Evolutionary conservation across 2,113 vertebrate genomes (phyloP), one percentile per base, ranked within the genome.

Genomic region (Procavia capensis): DNA sequence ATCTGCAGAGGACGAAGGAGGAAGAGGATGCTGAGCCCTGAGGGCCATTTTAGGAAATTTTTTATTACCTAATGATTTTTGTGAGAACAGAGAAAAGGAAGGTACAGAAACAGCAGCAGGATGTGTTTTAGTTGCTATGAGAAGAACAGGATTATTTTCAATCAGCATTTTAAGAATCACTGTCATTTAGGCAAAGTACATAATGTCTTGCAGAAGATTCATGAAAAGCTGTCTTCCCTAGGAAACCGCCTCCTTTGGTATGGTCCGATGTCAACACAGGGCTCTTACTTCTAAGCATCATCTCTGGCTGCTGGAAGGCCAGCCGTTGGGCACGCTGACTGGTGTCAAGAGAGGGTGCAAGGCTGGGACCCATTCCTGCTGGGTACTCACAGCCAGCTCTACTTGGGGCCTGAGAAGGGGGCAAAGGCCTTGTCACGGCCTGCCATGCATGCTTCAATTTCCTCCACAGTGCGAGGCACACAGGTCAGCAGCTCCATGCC

Each of bases 381-480:
- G 72, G 57, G 9, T 75, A 10, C 61, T 6, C 82, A 54, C 24
- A n/a, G 16, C 41, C 41, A 43, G 94, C 43, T 97, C 93, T 97
- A 96, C 97, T 97, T 93, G 4, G 96, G 96, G 80, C 57, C 72
- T 78, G 97, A 95, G 78, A 95, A 88, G n/a, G 95, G 43, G 1
- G 29, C 83, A 9, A 98, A 98, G 3, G 98, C 29, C 93, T 99
- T 99, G 97, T 96, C 93, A 2, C 64, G 70, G 36, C 98, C 98
- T 0, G 99, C 99, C 99, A 99, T 99, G 98, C 99, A 99, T 0
- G 98, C 99, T 97, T 99, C 99, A 0, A 99, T 99, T 79, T 99
- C 99, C 47, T 99, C 99, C 93, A 99, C 99, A 0, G 99, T 99
- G n/a, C 99, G 99, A 0, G 99, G 99, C 64, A 99, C 99, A 0